Base-by-base conservation (phyloP, 2,113 vertebrate genomes). In the Pipa parva region DNA sequence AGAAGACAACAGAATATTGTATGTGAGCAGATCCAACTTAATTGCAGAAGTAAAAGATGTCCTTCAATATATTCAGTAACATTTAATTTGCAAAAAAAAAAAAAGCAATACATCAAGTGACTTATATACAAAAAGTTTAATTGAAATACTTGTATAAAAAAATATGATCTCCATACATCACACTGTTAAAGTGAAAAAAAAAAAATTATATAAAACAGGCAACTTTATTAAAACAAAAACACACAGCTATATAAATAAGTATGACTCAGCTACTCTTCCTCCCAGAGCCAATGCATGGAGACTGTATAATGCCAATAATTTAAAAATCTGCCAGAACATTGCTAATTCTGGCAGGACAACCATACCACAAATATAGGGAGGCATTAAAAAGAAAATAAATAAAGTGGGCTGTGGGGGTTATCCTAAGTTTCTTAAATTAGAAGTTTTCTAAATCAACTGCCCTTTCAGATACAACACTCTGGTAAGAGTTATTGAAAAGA, bases 91-190 rank as follows among this genome's bases (percentile, higher is more conserved):
- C n/a, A n/a, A n/a, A n/a, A n/a, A n/a, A n/a, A n/a, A n/a, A n/a
- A n/a, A n/a, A n/a, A n/a, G n/a, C n/a, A n/a, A n/a, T n/a, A n/a
- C n/a, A n/a, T n/a, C 0, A 45, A 26, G 0, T 83, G 91, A 84
- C 85, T 81, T 97, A 96, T 89, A 92, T 95, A 96, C 70, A 56
- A 90, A 88, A 85, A 83, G 74, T 97, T 96, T 97, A 95, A 97
- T 97, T 93, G 86, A 95, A 95, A 94, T 86, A 88, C 89, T 86
- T 91, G 91, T 93, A 95, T 98, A 90, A 94, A 97, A 91, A 97
- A 95, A 96, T 95, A 95, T 80, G 85, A 89, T 93, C 88, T 94
- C 85, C 88, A 90, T 94, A 91, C 85, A 84, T 88, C 86, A 88
- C 89, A 89, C 89, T 84, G 84, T 82, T 89, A 79, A 89, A 89